Base-by-base conservation (phyloP, 1,140 invertebrate species). In the Leptopilina boulardi region DNA sequence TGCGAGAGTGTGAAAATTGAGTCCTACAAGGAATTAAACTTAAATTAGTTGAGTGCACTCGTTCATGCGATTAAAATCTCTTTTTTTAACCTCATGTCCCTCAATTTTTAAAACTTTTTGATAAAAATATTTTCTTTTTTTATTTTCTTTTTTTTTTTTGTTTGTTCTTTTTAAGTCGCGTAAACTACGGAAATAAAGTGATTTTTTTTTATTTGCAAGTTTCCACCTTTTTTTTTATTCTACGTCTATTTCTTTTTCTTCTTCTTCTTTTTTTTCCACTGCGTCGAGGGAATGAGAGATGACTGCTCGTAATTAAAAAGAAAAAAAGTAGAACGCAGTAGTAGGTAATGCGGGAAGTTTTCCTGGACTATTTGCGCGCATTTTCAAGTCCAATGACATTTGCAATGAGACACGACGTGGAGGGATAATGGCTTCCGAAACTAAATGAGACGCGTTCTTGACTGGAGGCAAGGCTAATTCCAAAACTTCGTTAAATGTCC, bases 401-500 rank as follows among this genome's bases (percentile, higher is more conserved):
- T 79, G 80, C 82, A 84, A 86, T 77, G 77, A 84, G 78, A 84
- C 73, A 77, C 78, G 80, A 83, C 82, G 77, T 76, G 77, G 77
- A 83, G 80, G 82, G 85, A 89, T 90, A 90, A 89, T 89, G 85
- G 87, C 87, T 88, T 89, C 85, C 85, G 85, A 85, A 87, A 88
- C 87, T 89, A 87, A 88, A 88, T 86, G 85, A 83, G 82, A 87
- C 85, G 87, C 79, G 82, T 83, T 82, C 85, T 84, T 77, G 74
- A 76, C 66, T 77, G 71, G 72, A 83, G 79, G 51, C 80, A 81
- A 77, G 83, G 86, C 87, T 90, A 87, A 89, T 90, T 87, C 85
- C 83, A 84, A 88, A 88, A 89, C 85, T 90, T 88, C 83, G 86
- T 89, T 89, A 89, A 87, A 89, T 88, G 85, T 80, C 80, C n/a